phyloP scores from a whole-genome alignment of 2,797 vertebrate genomes.

The Siniperca obscura region DNA sequence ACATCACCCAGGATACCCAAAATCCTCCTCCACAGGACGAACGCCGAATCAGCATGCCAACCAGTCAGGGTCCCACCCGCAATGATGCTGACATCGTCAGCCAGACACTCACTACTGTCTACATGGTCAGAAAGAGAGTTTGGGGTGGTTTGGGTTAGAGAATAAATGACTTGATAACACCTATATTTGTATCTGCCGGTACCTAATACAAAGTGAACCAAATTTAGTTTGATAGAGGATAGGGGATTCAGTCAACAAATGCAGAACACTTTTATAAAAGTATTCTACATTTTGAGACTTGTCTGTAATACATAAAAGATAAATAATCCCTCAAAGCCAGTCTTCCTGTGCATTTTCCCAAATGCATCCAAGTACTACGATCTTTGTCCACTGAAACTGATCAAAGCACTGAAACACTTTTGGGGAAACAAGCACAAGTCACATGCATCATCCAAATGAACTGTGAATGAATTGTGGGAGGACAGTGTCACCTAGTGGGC shows the following conservation, averaged over 20 bases:
- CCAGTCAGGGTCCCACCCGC: constrained; percentile 95
- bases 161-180: neutral
- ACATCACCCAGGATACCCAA: constrained; percentile 97
- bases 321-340: neutral
- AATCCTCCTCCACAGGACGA: constrained; percentile 96
- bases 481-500: constrained; percentile 69
- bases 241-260: constrained; percentile 66
- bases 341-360: constrained; percentile 42
- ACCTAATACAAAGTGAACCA: constrained; percentile 24
- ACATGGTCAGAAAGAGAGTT: constrained; percentile 51
- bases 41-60: constrained; percentile 97
- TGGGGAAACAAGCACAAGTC: constrained; percentile 51
- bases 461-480: constrained; percentile 37
- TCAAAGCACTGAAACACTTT: constrained; percentile 45
- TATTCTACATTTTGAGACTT: constrained; percentile 1
- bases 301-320: neutral
- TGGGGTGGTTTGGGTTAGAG: neutral
- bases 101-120: constrained; percentile 96
- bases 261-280: constrained; percentile 4
- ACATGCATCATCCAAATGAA: constrained; percentile 60
- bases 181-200: neutral
- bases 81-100: constrained; percentile 97
- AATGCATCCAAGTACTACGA: constrained; percentile 38
- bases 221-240: constrained; percentile 19
- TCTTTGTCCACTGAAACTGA: constrained; percentile 14